phyloP scores from a whole-genome alignment of 1,140 invertebrate genomes.

The Thalassaphorura encarpata region DNA sequence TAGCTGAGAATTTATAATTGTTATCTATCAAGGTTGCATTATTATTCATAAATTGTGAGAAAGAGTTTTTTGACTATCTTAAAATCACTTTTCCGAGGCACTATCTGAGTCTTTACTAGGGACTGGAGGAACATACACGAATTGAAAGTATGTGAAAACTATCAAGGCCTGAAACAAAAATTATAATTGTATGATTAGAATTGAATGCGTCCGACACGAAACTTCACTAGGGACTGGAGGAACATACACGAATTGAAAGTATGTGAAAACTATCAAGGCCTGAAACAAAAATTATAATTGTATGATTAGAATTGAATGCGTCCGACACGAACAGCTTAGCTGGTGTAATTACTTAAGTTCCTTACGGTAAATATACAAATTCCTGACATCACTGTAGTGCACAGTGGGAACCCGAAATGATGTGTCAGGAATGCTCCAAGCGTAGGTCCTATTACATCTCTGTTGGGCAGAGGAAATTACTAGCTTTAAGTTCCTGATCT shows the following conservation, averaged over 20 bases:
- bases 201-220: neutral
- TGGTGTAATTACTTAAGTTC: too few relatives aligned
- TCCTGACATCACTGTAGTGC: slow-evolving; percentile 52
- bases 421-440: slow-evolving; percentile 54
- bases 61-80: too few relatives aligned
- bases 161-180: slow-evolving; percentile 13
- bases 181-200: neutral
- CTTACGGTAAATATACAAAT: slow-evolving; percentile 50
- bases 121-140: too few relatives aligned
- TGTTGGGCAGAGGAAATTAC: slow-evolving; percentile 32
- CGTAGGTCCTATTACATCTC: slow-evolving; percentile 57
- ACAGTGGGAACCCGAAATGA: slow-evolving; percentile 54
- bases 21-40: too few relatives aligned
- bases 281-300: neutral
- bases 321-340: neutral
- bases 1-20: too few relatives aligned
- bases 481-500: too few relatives aligned
- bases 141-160: slow-evolving; percentile 21
- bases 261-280: slow-evolving; percentile 21
- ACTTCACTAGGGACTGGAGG: too few relatives aligned
- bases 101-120: too few relatives aligned
- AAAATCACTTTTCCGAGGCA: too few relatives aligned
- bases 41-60: too few relatives aligned
- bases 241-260: too few relatives aligned
- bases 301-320: neutral